Conservation (phyloP, 2,797 vertebrate genomes). For the Myioborus melanocephalus region DNA sequence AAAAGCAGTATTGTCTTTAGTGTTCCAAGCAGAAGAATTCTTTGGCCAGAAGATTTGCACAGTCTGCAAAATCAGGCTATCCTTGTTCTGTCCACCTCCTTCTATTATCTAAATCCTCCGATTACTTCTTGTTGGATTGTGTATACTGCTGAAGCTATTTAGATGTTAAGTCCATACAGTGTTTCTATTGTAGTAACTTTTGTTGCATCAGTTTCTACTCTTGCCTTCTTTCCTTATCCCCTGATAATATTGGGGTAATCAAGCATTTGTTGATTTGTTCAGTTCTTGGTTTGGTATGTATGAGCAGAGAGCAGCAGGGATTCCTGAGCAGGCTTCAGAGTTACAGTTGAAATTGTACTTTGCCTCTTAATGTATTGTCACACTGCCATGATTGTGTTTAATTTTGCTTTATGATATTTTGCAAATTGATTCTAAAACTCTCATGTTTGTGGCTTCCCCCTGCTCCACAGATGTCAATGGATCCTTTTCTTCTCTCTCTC, state of each 20-base stretch:
- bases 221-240: neutral
- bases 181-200: neutral
- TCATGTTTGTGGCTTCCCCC: neutral
- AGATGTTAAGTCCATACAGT: neutral
- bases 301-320: neutral
- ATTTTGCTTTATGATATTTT: neutral
- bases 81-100: neutral
- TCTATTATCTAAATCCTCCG: neutral
- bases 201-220: neutral
- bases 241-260: neutral
- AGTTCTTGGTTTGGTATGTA: neutral
- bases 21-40: neutral
- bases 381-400: neutral
- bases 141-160: neutral
- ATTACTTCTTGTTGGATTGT: neutral
- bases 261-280: neutral
- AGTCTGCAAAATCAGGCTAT: neutral
- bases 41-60: neutral
- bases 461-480: accelerated
- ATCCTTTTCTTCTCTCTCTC: neutral
- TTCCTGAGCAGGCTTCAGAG: neutral
- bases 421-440: neutral
- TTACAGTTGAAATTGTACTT: neutral
- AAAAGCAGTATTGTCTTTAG: neutral
- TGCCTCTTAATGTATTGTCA: neutral